Base-by-base conservation (phyloP, 1,140 invertebrate genomes). In the Atta cephalotes region DNA sequence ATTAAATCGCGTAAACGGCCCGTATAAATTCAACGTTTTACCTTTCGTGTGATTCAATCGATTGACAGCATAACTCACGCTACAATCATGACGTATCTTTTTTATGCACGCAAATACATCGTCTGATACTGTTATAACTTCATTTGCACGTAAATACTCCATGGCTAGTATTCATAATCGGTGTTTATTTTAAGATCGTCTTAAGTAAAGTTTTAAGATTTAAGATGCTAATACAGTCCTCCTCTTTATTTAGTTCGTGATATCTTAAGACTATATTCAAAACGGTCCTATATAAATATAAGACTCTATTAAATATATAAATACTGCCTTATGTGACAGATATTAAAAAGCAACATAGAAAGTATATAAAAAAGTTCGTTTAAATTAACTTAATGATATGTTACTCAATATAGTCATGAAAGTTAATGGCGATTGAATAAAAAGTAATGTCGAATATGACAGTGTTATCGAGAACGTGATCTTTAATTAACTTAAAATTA, bases 1-100 rank as follows among this genome's bases (percentile, higher is more conserved):
- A 84, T 84, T 60, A 72, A 21, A 74, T 82, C 80, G 56, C 45
- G 70, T 51, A 62, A 84, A 74, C 28, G 66, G 25, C 14, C 58
- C 39, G 80, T 62, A 28, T 60, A 74, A 82, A 82, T 35, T 39
- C 80, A 63, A 63, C 60, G n/a, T 14, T 25, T 70, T 63, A 63
- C 10, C 39, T n/a, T 31, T 49, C 66, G 39, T 3, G 39, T 45
- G 56, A 76, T 63, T 76, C 39, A 53, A 84, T 84, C 56, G 70
- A 82, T 49, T 39, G 25, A 3, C 25, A 53, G 70, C 35, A 14
- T 62, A 74, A 62, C 49, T 81, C 45, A 53, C 49, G 70, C 70
- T 45, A 82, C 25, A 62, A 82, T 82, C 68, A 74, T 68, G 45
- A 5, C 35, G 21, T 72, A 82, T 45, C 60, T 70, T 65, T 80